Evolutionary conservation across 2,113 vertebrate species (phyloP).

Genomic region (Arothron firmamentum): DNA sequence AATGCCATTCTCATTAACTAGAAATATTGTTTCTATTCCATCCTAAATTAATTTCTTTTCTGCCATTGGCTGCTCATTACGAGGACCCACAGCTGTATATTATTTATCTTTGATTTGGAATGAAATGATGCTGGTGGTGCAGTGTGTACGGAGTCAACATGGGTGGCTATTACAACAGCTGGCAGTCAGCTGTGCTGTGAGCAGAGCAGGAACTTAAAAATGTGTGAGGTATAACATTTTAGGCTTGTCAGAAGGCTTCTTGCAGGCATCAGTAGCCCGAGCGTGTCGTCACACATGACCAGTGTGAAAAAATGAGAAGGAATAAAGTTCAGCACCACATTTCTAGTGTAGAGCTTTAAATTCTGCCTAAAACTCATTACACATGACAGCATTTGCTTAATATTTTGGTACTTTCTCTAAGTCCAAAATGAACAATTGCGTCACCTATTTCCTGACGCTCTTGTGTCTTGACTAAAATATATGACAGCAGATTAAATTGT

Average conservation of each 20-base stretch:
- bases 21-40: too few species aligned
- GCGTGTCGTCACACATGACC: too few species aligned
- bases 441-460: not conserved
- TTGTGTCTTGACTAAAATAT: not conserved
- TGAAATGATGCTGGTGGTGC: constrained; percentile 7
- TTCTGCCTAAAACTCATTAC: too few species aligned
- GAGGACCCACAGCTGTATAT: constrained; percentile 1
- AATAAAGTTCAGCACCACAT: too few species aligned
- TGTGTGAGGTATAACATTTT: too few species aligned
- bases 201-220: constrained; percentile 9
- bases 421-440: not conserved
- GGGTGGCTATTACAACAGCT: constrained; percentile 25
- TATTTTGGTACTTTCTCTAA: not conserved
- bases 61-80: not conserved
- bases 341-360: too few species aligned
- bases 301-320: too few species aligned
- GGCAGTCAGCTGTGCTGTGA: constrained; percentile 23
- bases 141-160: constrained; percentile 19
- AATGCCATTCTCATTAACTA: too few species aligned
- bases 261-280: too few species aligned
- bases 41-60: not conserved
- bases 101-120: not conserved
- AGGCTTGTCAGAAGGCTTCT: too few species aligned
- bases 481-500: constrained; percentile 18
- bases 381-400: too few species aligned